phyloP scores from a whole-genome alignment of 2,113 vertebrate genomes.

The Sinosuthora webbiana region DNA sequence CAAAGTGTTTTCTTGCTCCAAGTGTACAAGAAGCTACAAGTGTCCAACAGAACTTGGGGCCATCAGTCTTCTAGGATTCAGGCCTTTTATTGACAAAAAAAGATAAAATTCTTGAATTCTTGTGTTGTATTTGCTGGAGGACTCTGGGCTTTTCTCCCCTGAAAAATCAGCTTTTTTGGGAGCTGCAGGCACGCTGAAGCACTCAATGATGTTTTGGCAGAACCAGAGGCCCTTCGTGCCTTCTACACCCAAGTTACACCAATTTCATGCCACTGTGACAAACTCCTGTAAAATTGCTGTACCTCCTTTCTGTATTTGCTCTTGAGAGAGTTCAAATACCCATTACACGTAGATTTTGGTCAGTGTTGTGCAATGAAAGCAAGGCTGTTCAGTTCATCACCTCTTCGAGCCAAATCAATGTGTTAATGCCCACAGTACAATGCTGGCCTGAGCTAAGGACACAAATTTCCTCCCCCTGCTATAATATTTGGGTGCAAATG shows the following conservation, averaged over 20 bases:
- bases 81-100: neutral
- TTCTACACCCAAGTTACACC: neutral
- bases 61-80: neutral
- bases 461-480: neutral
- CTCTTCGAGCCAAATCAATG: neutral
- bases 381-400: neutral
- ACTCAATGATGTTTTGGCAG: neutral
- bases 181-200: accelerated
- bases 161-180: neutral
- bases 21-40: neutral
- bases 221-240: neutral
- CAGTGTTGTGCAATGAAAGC: neutral
- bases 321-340: neutral
- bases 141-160: neutral
- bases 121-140: neutral
- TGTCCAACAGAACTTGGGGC: neutral
- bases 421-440: accelerated
- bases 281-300: neutral
- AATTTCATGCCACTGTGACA: neutral
- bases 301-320: neutral
- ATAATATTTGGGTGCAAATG: neutral
- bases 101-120: neutral
- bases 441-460: neutral
- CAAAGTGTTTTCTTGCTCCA: neutral
- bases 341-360: neutral